Evolutionary conservation across 1,140 invertebrate species (phyloP).

Genomic region (Galendromus occidentalis): DNA sequence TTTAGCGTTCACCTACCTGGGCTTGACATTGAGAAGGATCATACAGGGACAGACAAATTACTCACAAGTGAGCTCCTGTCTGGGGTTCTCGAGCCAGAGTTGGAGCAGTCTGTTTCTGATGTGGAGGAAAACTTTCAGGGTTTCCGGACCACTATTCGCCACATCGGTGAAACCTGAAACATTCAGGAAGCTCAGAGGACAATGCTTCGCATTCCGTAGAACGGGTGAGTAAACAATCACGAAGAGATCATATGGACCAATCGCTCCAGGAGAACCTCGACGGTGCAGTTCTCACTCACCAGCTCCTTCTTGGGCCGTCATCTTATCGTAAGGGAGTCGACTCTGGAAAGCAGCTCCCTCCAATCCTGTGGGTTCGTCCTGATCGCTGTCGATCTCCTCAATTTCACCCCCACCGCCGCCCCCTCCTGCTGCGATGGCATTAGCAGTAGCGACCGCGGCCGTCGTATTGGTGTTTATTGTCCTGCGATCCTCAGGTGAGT

Average conservation of each 20-base stretch:
- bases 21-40: neutral
- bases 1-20: neutral
- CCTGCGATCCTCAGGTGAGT: neutral
- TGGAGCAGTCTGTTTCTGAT: conserved; percentile 82
- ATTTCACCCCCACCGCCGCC: neutral
- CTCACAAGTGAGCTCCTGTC: conserved; percentile 60
- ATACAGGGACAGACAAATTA: neutral
- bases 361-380: conserved; percentile 33
- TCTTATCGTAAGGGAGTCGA: conserved; percentile 76
- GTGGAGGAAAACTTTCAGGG: conserved; percentile 74
- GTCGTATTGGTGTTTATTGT: too few species aligned
- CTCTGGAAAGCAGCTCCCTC: conserved; percentile 79
- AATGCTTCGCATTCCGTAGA: too few species aligned
- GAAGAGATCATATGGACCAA: too few species aligned
- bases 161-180: conserved; percentile 59
- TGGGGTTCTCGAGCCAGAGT: conserved; percentile 89
- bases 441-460: neutral
- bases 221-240: too few species aligned
- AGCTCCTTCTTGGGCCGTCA: conserved; percentile 77
- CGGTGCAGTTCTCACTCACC: conserved; percentile 24
- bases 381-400: conserved; percentile 2
- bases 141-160: conserved; percentile 49
- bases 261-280: too few species aligned
- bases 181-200: too few species aligned
- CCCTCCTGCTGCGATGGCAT: neutral